Evolutionary conservation across 2,888 invertebrate species (phyloP).

Genomic region (Pyrrhosoma nymphula): DNA sequence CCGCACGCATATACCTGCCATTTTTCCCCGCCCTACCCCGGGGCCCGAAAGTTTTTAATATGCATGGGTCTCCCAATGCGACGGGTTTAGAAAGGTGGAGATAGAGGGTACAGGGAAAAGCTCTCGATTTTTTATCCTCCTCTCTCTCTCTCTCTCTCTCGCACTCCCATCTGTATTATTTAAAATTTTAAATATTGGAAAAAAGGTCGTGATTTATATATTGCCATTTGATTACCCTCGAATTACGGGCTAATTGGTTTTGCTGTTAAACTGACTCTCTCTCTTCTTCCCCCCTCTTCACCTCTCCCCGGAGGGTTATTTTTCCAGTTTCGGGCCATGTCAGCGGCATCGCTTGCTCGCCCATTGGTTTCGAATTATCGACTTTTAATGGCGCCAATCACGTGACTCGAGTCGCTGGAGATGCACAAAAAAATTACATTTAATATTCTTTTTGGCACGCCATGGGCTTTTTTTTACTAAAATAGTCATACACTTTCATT

Average conservation of each 20-base stretch:
- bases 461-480: background rate
- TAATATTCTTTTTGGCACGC: background rate
- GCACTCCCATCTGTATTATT: background rate
- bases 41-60: constrained; percentile 29
- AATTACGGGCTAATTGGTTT: constrained; percentile 43
- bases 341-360: background rate
- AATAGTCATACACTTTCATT: background rate
- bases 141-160: background rate
- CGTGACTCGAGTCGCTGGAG: background rate
- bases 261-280: constrained; percentile 33
- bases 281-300: no score
- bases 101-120: background rate
- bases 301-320: no score
- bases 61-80: constrained; percentile 15
- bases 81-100: background rate
- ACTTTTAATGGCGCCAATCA: constrained; percentile 28
- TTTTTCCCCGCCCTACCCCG: background rate
- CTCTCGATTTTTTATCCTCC: background rate
- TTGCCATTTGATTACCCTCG: constrained; percentile 22
- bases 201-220: constrained; percentile 33
- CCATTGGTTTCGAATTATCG: constrained; percentile 3
- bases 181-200: constrained; percentile 19
- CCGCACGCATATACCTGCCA: constrained; percentile 54
- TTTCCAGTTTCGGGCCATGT: background rate
- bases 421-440: background rate